Base-by-base conservation (phyloP, 92 coral and sea anemone species). In the Nematostella vectensis region DNA sequence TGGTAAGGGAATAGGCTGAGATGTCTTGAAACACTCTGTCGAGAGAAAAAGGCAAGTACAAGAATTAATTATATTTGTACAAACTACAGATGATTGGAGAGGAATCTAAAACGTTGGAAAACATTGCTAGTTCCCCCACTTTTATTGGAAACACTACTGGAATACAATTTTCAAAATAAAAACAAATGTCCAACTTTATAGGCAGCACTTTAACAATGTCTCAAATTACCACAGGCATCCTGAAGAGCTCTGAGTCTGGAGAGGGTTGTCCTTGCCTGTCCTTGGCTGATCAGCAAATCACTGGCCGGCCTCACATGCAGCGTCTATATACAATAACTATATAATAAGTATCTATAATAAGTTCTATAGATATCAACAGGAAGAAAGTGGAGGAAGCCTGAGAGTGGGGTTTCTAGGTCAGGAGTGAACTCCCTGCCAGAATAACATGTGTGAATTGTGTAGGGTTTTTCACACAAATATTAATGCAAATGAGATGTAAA, bases 181-280 rank as follows among this genome's bases (percentile, higher is more conserved):
- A n/a, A n/a, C n/a, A n/a, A n/a, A n/a, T n/a, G n/a, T n/a, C n/a
- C n/a, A n/a, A n/a, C n/a, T n/a, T n/a, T n/a, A n/a, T n/a, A n/a
- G n/a, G n/a, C n/a, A n/a, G n/a, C n/a, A n/a, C n/a, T n/a, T n/a
- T n/a, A n/a, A n/a, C n/a, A n/a, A n/a, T n/a, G n/a, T n/a, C n/a
- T n/a, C n/a, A n/a, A 39, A 88, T 37, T 70, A 91, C 98, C 96
- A 67, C 80, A 61, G 36, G 85, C 93, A 53, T 86, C 80, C 42
- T 91, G 98, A 18, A 91, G 54, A 25, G 96, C 98, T 68, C 98
- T 57, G 10, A 91, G 71, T 57, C 73, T 86, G 42, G 98, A 81
- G 2, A 91, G 48, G 6, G 72, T 56, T 25, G 73, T 86, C 28
- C 98, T 70, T 26, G 98, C 74, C 18, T 60, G 70, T 4, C 91